Conservation (phyloP, 2,888 invertebrate genomes). For the Amphiduros pacificus region DNA sequence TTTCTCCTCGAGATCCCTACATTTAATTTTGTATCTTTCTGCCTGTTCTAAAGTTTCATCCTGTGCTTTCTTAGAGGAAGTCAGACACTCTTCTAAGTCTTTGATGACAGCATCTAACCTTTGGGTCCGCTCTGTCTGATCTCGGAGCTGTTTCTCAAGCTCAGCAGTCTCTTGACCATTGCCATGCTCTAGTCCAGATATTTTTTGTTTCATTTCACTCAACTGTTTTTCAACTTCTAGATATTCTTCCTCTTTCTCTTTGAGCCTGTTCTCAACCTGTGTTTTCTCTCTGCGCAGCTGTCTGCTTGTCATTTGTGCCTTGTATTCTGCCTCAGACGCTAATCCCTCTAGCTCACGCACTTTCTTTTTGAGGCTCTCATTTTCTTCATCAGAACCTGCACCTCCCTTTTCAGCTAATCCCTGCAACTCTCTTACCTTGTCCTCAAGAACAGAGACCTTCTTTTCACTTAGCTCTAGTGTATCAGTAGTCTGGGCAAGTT, state of each 20-base stretch:
- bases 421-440: neutral
- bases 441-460: neutral
- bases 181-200: neutral
- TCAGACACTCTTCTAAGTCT: constrained; percentile 19
- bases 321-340: constrained; percentile 18
- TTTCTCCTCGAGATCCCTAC: constrained; percentile 7
- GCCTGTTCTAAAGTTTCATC: neutral
- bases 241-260: constrained; percentile 10
- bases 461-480: neutral
- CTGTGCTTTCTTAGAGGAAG: constrained; percentile 10
- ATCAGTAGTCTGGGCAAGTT: too few species aligned
- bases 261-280: constrained; percentile 15
- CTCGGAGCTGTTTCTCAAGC: neutral
- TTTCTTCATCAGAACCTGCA: neutral
- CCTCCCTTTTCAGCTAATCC: neutral
- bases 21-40: constrained; percentile 12
- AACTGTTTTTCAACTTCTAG: constrained; percentile 1
- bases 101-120: constrained; percentile 5
- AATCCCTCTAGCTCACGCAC: constrained; percentile 15
- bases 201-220: constrained; percentile 5
- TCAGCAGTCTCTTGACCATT: too few species aligned
- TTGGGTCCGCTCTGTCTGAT: neutral
- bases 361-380: constrained; percentile 14
- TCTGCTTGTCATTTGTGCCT: constrained; percentile 13
- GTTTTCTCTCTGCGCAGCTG: constrained; percentile 17